Conservation (phyloP, 2,113 vertebrate species). For the Neolamprologus kungweensis region DNA sequence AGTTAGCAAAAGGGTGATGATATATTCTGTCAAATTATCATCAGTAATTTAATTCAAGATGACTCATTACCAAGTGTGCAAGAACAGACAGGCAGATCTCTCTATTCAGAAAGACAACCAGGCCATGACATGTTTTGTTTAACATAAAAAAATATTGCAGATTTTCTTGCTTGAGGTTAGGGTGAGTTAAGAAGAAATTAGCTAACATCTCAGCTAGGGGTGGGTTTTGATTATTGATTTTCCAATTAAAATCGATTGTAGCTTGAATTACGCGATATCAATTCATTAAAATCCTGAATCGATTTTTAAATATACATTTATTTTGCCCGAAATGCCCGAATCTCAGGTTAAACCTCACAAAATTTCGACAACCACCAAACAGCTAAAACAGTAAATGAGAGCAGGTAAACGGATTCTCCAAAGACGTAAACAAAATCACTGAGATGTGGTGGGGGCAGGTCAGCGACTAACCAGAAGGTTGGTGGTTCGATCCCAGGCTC, state of each 20-base stretch:
- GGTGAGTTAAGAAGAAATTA: not conserved
- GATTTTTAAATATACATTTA: not conserved
- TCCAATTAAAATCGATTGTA: not conserved
- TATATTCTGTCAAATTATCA: not conserved
- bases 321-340: not conserved
- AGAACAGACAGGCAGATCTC: not conserved
- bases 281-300: not conserved
- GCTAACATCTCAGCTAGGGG: not conserved
- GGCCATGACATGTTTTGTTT: not conserved
- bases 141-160: not conserved
- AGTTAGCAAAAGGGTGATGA: not conserved
- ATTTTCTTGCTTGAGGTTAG: not conserved
- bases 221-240: not conserved
- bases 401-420: not conserved
- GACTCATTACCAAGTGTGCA: not conserved
- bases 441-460: not conserved
- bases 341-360: not conserved
- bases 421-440: not conserved
- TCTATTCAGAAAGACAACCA: not conserved
- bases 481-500: not conserved
- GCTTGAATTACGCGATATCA: not conserved
- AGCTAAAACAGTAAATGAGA: not conserved
- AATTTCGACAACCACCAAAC: not conserved
- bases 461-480: not conserved
- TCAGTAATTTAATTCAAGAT: not conserved